Percentiles rank a stretch among this genome's conserved stretches.
phyloP scores from a whole-genome alignment of 2,888 invertebrate species.

The Zelleria hepariella region DNA sequence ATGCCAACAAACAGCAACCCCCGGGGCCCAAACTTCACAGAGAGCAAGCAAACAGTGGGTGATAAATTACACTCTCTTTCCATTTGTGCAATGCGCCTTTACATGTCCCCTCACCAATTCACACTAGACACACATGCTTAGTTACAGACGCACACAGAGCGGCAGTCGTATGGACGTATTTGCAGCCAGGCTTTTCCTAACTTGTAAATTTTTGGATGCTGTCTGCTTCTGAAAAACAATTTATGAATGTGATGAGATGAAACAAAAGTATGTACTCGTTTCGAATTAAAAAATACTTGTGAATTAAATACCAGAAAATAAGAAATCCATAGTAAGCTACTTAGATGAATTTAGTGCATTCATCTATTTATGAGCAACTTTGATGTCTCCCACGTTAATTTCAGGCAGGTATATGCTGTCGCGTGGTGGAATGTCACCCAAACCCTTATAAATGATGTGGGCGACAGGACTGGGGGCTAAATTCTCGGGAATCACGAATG shows the following conservation, averaged over 20 bases:
- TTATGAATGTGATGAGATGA: not conserved
- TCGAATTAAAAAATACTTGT: no score
- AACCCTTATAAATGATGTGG: no score
- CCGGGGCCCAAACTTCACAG: not conserved
- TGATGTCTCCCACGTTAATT: no score
- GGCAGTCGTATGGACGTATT: not conserved
- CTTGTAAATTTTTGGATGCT: not conserved
- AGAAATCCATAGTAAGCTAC: no score
- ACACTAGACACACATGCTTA: not conserved
- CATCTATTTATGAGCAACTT: no score
- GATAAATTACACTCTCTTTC: slow-evolving; percentile 5
- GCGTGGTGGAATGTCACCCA: no score
- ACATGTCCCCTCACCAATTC: slow-evolving; percentile 2
- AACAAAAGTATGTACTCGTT: not conserved
- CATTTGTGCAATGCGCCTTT: slow-evolving; percentile 1
- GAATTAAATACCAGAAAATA: no score
- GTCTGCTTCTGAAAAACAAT: no score
- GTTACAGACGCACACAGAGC: not conserved
- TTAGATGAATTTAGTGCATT: no score
- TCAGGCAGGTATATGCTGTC: no score
- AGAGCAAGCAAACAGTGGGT: not conserved
- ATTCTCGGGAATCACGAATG: no score
- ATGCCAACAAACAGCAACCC: not conserved
- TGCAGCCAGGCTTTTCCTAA: not conserved
- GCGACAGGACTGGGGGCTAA: no score